Evolutionary conservation across 2,113 vertebrate genomes (phyloP).

Genomic region (Lasiurus cinereus): DNA sequence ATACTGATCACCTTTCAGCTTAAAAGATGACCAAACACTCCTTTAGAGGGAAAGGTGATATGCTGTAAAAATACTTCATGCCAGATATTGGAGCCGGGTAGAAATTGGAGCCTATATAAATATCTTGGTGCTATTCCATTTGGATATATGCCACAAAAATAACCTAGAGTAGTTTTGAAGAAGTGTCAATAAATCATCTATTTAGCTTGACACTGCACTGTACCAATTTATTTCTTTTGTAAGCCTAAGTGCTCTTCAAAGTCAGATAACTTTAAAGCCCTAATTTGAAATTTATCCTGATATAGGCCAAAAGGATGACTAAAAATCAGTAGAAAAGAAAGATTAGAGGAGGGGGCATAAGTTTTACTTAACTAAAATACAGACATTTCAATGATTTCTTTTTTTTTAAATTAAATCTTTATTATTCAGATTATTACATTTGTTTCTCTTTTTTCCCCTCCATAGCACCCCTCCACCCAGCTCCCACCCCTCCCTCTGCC

Average conservation of each 20-base stretch:
- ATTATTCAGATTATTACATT: no score
- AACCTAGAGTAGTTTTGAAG: constrained; percentile 69
- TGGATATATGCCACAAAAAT: constrained; percentile 78
- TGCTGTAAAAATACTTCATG: constrained; percentile 65
- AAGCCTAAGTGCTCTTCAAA: constrained; percentile 81
- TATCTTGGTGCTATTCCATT: constrained; percentile 73
- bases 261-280: constrained; percentile 64
- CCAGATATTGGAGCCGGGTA: constrained; percentile 61
- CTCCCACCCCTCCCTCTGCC: no score
- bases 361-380: neutral
- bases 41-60: constrained; percentile 69
- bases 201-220: constrained; percentile 76
- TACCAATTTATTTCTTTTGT: constrained; percentile 77
- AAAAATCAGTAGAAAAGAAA: constrained; percentile 44
- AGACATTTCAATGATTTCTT: no score
- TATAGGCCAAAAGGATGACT: constrained; percentile 31
- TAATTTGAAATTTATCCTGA: constrained; percentile 70
- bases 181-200: constrained; percentile 82
- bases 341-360: neutral
- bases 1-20: constrained; percentile 59
- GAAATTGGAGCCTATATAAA: constrained; percentile 77
- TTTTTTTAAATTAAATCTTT: no score
- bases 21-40: constrained; percentile 59
- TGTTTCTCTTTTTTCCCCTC: no score
- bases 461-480: no score